These are phyloP conservation scores for Thaumatotibia leucotreta DNA, from an alignment of 1,140 invertebrate species.

Conservation along the genomic window DNA sequence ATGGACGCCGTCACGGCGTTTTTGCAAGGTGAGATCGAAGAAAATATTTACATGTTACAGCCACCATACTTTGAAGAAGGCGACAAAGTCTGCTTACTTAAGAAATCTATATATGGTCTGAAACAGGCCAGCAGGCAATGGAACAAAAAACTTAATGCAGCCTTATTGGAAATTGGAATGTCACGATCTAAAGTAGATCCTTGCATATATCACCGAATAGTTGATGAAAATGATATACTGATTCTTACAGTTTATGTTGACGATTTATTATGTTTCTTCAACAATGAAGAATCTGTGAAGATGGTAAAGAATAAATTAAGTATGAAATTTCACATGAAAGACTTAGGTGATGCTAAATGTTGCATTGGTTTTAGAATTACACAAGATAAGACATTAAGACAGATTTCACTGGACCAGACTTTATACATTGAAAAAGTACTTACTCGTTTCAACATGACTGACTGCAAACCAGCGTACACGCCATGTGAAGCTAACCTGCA, in stretches of 20 bases:
- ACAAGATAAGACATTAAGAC: conserved; percentile 5
- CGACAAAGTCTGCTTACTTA: conserved; percentile 27
- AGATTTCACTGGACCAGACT: not conserved
- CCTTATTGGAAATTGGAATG: conserved; percentile 32
- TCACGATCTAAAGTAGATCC: conserved; percentile 30
- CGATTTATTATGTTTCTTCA: conserved; percentile 16
- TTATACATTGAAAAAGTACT: conserved; percentile 14
- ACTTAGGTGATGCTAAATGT: conserved; percentile 15
- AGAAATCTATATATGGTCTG: conserved; percentile 47
- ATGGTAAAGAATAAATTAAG: not conserved
- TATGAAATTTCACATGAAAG: conserved; percentile 17
- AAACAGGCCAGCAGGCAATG: conserved; percentile 43
- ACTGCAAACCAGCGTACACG: conserved; percentile 25
- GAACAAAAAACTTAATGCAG: conserved; percentile 38
- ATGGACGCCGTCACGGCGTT: conserved; percentile 52
- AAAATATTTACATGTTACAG: conserved; percentile 43
- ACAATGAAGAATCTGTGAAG: not conserved
- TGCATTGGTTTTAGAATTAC: conserved; percentile 14
- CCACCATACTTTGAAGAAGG: conserved; percentile 20
- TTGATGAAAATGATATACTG: not conserved
- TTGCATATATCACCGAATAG: conserved; percentile 37
- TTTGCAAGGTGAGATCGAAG: conserved; percentile 41
- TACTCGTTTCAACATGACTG: conserved; percentile 22
- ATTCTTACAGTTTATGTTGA: conserved; percentile 20
- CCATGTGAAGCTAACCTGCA: conserved; percentile 19